Evolutionary conservation across 2,113 vertebrate genomes (phyloP).

Genomic region (Macquaria ambigua): DNA sequence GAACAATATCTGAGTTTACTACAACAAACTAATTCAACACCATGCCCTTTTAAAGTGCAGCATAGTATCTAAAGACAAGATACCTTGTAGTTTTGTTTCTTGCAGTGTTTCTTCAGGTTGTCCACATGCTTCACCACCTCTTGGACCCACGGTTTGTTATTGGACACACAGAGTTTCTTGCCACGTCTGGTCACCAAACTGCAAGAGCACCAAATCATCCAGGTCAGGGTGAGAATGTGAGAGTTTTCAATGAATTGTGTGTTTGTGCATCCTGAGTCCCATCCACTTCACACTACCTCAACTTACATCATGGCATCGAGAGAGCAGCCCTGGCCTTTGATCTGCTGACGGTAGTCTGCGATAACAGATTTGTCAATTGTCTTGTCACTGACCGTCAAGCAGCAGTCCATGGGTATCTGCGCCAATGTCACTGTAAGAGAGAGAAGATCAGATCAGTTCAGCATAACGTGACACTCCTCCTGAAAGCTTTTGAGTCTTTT

Average conservation of each 20-base stretch:
- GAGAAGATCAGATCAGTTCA: not conserved
- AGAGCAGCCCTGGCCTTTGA: slow-evolving; percentile 37
- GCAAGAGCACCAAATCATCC: slow-evolving; percentile 2
- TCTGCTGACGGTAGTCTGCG: not conserved
- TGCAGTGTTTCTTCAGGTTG: not conserved
- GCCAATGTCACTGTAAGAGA: slow-evolving; percentile 36
- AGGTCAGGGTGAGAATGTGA: not conserved
- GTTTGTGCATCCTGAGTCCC: not conserved
- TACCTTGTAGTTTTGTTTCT: slow-evolving; percentile 1
- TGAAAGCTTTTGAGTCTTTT: too few relatives aligned
- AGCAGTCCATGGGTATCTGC: slow-evolving; percentile 57
- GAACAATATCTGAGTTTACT: not conserved
- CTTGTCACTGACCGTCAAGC: not conserved
- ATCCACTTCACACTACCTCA: too few relatives aligned
- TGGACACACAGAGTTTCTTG: not conserved
- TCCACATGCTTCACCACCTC: not conserved
- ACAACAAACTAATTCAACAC: not conserved
- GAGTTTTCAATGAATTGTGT: not conserved
- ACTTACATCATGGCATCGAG: slow-evolving; percentile 66
- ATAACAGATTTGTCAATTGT: rapidly evolving
- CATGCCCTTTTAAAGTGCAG: not conserved
- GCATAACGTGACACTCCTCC: too few relatives aligned
- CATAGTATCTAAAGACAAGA: not conserved
- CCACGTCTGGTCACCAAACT: slow-evolving; percentile 47
- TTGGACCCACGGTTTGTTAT: not conserved